These are phyloP conservation scores for Drosophila rubida DNA, from an alignment of 2,888 invertebrate genomes.

Conservation along the genomic window DNA sequence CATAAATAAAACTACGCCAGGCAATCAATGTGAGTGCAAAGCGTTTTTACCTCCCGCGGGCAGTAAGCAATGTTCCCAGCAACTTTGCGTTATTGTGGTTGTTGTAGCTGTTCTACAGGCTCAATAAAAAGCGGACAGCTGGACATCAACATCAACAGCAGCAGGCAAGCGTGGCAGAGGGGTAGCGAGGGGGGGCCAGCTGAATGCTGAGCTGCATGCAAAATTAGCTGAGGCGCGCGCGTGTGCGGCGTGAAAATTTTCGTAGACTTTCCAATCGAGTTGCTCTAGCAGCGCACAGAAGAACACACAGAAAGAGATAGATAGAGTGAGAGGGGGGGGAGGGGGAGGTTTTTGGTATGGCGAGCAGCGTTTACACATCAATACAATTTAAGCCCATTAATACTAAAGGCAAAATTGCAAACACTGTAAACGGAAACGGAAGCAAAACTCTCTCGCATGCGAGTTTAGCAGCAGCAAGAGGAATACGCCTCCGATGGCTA, in stretches of 20 bases:
- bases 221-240: conserved; percentile 72
- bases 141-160: conserved; percentile 35
- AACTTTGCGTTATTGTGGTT: conserved; percentile 23
- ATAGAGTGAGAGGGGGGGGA: neutral
- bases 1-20: conserved; percentile 76
- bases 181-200: conserved; percentile 25
- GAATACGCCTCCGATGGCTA: conserved; percentile 70
- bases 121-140: conserved; percentile 70
- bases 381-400: conserved; percentile 79
- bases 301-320: neutral
- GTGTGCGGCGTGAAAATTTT: conserved; percentile 77
- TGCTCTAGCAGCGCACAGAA: conserved; percentile 19
- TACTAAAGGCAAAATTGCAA: conserved; percentile 76
- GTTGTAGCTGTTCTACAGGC: conserved; percentile 54
- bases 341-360: conserved; percentile 45
- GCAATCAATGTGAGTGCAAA: conserved; percentile 78
- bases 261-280: conserved; percentile 63
- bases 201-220: conserved; percentile 76
- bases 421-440: conserved; percentile 79
- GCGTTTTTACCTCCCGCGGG: conserved; percentile 77
- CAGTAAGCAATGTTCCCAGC: conserved; percentile 48
- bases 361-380: conserved; percentile 66
- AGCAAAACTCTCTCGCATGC: conserved; percentile 65
- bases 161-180: neutral
- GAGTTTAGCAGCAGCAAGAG: conserved; percentile 16